These are phyloP conservation scores for Cataglyphis rosenhaueri DNA, from an alignment of 2,888 invertebrate species.

Conservation along the genomic window DNA sequence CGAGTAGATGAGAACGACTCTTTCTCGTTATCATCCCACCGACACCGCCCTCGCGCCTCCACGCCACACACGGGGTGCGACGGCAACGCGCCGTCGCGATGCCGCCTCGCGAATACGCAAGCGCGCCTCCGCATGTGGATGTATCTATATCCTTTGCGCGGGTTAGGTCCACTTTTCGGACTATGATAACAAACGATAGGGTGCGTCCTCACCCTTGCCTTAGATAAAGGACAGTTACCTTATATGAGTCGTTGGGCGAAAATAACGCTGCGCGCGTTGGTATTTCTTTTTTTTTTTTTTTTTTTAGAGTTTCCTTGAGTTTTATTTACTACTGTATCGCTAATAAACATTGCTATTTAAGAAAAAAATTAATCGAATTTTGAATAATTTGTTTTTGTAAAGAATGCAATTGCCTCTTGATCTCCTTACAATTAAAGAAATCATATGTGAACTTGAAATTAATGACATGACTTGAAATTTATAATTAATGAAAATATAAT, in stretches of 20 bases:
- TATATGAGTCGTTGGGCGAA: not conserved
- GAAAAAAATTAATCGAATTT: not conserved
- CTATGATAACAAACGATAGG: constrained; percentile 55
- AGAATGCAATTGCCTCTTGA: not conserved
- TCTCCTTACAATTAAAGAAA: not conserved
- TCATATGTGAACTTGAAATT: constrained; percentile 4
- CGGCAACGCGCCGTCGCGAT: constrained; percentile 73
- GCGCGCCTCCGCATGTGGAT: constrained; percentile 42
- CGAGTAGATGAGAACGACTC: constrained; percentile 60
- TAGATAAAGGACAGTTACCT: constrained; percentile 25
- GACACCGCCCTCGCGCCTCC: constrained; percentile 75
- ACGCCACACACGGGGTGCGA: constrained; percentile 62
- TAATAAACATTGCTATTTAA: not conserved
- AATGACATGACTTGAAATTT: not conserved
- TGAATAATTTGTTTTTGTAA: not conserved
- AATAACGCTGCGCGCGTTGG: not conserved
- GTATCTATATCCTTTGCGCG: constrained; percentile 40
- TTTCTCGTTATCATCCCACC: constrained; percentile 67
- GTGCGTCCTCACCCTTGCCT: constrained; percentile 34
- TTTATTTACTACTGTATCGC: not conserved
- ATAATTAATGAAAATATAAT: too few relatives aligned
- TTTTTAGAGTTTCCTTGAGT: not conserved
- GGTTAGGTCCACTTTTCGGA: constrained; percentile 68
- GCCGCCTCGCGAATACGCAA: constrained; percentile 66
- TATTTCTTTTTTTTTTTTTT: not conserved